These are phyloP conservation scores for Drosophila melanosoma DNA, from an alignment of 2,888 invertebrate species.

Conservation along the genomic window DNA sequence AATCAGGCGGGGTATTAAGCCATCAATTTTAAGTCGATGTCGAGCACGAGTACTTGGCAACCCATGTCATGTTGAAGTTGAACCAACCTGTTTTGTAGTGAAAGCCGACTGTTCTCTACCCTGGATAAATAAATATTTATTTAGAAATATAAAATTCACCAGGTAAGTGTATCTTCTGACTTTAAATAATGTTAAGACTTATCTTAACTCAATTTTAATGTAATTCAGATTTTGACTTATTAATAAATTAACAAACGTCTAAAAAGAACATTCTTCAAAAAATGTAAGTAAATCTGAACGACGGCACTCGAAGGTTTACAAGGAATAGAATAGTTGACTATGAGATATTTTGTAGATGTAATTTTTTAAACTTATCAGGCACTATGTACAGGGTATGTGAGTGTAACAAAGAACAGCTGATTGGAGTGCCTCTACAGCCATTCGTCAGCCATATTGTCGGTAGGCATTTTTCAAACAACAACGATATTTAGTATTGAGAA, in stretches of 20 bases:
- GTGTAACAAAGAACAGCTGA: conserved; percentile 81
- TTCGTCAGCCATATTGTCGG: conserved; percentile 64
- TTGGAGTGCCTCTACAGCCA: conserved; percentile 53
- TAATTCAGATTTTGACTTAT: not conserved
- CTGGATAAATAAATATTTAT: not conserved
- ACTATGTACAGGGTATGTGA: not conserved
- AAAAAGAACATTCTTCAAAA: not conserved
- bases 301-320: not conserved
- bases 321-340: not conserved
- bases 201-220: not conserved
- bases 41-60: conserved; percentile 57
- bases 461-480: conserved; percentile 33
- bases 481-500: conserved; percentile 60
- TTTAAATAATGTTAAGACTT: not conserved
- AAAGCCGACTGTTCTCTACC: conserved; percentile 21
- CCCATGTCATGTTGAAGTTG: conserved; percentile 54
- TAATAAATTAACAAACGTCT: not conserved
- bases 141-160: not conserved
- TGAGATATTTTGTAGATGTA: not conserved
- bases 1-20: conserved; percentile 40
- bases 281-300: not conserved
- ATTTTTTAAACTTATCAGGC: not conserved
- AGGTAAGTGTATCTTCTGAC: not conserved
- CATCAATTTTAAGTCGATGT: conserved; percentile 36
- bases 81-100: not conserved